Evolutionary conservation across 2,888 invertebrate genomes (phyloP).

Genomic region (Rhopalosiphum nymphaeae): DNA sequence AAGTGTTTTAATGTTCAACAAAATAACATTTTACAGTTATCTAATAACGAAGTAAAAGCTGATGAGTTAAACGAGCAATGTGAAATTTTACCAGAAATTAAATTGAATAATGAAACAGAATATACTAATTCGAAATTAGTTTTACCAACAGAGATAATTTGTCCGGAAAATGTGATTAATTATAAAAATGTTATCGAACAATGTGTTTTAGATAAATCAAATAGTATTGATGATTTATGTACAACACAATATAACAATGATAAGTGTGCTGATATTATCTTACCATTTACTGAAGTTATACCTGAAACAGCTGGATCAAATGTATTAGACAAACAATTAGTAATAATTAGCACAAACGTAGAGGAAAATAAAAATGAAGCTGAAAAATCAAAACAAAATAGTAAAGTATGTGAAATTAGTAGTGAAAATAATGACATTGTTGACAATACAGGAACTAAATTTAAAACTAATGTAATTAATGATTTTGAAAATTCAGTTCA

Average conservation of each 20-base stretch:
- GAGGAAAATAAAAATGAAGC: conserved; percentile 66
- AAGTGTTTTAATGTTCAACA: background rate
- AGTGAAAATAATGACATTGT: background rate
- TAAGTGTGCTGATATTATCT: background rate
- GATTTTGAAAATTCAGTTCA: background rate
- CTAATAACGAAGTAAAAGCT: background rate
- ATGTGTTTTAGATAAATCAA: background rate
- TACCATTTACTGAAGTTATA: background rate
- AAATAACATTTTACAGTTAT: background rate
- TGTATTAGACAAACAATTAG: background rate
- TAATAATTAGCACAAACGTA: conserved; percentile 7
- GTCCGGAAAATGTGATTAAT: background rate
- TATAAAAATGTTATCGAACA: background rate
- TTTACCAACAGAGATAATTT: background rate
- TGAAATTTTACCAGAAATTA: background rate
- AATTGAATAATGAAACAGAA: background rate
- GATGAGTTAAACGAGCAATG: background rate
- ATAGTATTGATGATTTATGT: background rate
- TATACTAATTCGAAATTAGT: background rate
- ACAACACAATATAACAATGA: background rate
- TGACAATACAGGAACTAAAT: conserved; percentile 16
- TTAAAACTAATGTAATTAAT: background rate
- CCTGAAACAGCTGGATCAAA: background rate
- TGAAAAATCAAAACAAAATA: conserved; percentile 43
- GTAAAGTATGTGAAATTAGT: background rate